These are phyloP conservation scores for Zeugodacus cucurbitae DNA, from an alignment of 1,140 invertebrate species.

Conservation along the genomic window DNA sequence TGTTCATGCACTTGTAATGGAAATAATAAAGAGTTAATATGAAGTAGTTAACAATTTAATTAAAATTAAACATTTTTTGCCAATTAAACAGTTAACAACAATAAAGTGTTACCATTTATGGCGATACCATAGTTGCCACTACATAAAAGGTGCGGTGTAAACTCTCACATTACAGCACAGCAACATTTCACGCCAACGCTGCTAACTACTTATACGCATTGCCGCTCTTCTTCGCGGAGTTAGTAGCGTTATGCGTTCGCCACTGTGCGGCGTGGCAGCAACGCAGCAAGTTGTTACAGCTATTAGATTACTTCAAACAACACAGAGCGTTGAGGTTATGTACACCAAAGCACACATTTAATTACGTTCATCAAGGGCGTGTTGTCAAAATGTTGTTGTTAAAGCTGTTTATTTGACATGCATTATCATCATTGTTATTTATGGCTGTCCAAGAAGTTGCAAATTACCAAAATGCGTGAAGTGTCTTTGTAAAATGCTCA, in stretches of 20 bases:
- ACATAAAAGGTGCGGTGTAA: background rate
- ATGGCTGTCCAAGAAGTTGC: background rate
- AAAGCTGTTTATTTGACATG: background rate
- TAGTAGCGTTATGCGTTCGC: no score
- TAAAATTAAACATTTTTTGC: background rate
- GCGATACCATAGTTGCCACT: background rate
- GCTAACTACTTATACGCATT: no score
- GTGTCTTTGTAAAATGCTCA: background rate
- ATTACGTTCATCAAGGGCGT: background rate
- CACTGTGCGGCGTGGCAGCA: no score
- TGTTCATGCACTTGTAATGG: background rate
- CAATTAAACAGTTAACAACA: background rate
- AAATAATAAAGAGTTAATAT: background rate
- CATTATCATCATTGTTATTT: background rate
- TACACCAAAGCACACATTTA: background rate
- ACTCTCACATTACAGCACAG: background rate
- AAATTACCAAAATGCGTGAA: background rate
- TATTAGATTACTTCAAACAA: background rate
- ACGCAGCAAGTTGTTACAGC: background rate
- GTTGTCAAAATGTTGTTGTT: background rate
- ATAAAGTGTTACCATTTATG: background rate
- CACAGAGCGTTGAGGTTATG: background rate
- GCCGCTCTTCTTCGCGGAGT: no score
- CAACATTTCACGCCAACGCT: no score
- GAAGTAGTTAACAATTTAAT: background rate